Evolutionary conservation across 1,140 invertebrate species (phyloP), one percentile per base, ranked within the genome.

Genomic region (Papilio helenus): DNA sequence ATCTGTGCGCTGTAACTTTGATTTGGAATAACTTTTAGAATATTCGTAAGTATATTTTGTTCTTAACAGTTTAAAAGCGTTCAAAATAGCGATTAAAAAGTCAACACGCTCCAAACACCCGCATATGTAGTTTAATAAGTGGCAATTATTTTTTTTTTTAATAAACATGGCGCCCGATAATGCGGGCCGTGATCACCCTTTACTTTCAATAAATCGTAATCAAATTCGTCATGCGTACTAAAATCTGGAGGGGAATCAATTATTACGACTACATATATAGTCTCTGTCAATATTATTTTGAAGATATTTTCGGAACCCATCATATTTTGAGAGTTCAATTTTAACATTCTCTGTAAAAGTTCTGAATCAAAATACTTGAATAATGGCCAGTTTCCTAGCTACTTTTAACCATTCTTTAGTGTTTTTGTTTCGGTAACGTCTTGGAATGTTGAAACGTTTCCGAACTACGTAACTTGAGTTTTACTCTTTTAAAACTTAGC

Each of bases 151-250:
- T 92, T 91, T 84, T n/a, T 87, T 88, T 86, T 84, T 86, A 83
- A 88, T 90, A 91, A 90, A 92, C 84, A 86, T 78, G 79, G 72
- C 81, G 46, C 42, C 72, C 72, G 14, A 74, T 74, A 85, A 93
- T 93, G 90, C 92, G 92, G 91, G 91, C 83, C 86, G 85, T 86
- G 84, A 87, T 88, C 90, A 91, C 91, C 90, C 90, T 92, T 93
- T 90, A 88, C 85, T 76, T 76, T 80, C 81, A 81, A 85, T 85
- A 79, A 84, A 79, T 80, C 79, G 84, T 85, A 85, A 88, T 89
- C 74, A 79, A 85, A 87, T 83, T 86, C 83, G 86, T 88, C 84
- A 86, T 80, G 82, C 79, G 83, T 83, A 87, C 74, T 84, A 79
- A 76, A 82, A 81, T 83, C 82, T 85, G 80, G 12, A 79, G 61